phyloP scores from a whole-genome alignment of 2,113 vertebrate species.

The Apodemus sylvaticus region DNA sequence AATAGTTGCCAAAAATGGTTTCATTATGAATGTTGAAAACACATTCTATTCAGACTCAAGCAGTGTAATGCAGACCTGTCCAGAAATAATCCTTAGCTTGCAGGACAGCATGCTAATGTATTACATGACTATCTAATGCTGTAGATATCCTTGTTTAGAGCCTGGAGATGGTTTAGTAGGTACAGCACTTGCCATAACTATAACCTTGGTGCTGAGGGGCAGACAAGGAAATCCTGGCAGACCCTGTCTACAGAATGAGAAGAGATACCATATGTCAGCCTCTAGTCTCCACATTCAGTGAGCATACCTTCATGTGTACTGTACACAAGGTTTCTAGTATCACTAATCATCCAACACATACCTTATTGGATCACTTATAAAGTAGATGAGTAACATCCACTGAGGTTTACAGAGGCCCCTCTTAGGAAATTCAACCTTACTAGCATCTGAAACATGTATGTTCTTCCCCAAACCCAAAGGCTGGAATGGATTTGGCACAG shows the following conservation, averaged over 20 bases:
- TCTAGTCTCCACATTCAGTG: not conserved
- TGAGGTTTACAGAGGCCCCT: not conserved
- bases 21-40: constrained; percentile 9
- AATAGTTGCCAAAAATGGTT: constrained; percentile 2
- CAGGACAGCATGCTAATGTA: not conserved
- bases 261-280: no score
- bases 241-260: not conserved
- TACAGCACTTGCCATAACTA: no score
- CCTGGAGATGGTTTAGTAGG: not conserved
- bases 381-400: not conserved
- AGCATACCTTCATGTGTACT: not conserved
- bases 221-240: not conserved
- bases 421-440: not conserved
- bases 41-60: not conserved
- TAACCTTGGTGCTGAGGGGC: not conserved
- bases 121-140: not conserved
- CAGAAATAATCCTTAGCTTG: constrained; percentile 21
- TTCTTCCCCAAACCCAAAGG: not conserved
- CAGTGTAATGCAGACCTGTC: not conserved
- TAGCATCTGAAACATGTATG: not conserved
- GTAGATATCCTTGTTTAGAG: not conserved
- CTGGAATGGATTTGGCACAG: not conserved
- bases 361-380: not conserved
- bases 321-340: not conserved
- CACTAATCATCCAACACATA: not conserved